phyloP scores from a whole-genome alignment of 1,140 invertebrate species.

The Atta colombica region DNA sequence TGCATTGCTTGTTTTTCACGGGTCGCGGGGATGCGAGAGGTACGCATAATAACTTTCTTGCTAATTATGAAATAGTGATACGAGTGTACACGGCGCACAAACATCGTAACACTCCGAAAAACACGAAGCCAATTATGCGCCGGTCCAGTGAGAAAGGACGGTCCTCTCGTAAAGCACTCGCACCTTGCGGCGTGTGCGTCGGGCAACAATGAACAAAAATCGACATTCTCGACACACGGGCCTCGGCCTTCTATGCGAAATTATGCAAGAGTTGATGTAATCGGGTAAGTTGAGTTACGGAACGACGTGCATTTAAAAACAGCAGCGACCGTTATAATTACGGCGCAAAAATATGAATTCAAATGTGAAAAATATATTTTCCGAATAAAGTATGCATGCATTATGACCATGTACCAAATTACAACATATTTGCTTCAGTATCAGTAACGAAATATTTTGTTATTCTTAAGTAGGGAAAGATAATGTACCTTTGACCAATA shows the following conservation, averaged over 20 bases:
- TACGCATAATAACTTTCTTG: constrained; percentile 75
- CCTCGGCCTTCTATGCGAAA: constrained; percentile 51
- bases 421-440: neutral
- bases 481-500: too few relatives aligned
- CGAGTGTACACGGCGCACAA: constrained; percentile 69
- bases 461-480: neutral
- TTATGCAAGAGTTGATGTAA: constrained; percentile 46
- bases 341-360: neutral
- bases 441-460: neutral
- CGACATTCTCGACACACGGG: constrained; percentile 36
- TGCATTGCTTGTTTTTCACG: constrained; percentile 68
- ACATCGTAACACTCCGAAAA: constrained; percentile 77
- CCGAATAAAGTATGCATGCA: neutral
- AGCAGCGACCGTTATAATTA: neutral
- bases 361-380: constrained; percentile 29
- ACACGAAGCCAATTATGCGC: constrained; percentile 77
- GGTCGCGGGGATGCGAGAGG: constrained; percentile 40
- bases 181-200: constrained; percentile 20
- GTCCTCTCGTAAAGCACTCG: constrained; percentile 73
- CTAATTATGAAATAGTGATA: constrained; percentile 82
- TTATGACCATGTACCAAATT: neutral
- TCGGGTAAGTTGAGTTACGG: constrained; percentile 24
- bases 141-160: constrained; percentile 73
- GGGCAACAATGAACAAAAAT: constrained; percentile 73
- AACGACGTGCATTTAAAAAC: neutral